A percentile compares a stretch with the other conserved stretches of the same genome.
Evolutionary conservation across 1,140 invertebrate species (phyloP).

Genomic region (Muscidifurax raptorellus): DNA sequence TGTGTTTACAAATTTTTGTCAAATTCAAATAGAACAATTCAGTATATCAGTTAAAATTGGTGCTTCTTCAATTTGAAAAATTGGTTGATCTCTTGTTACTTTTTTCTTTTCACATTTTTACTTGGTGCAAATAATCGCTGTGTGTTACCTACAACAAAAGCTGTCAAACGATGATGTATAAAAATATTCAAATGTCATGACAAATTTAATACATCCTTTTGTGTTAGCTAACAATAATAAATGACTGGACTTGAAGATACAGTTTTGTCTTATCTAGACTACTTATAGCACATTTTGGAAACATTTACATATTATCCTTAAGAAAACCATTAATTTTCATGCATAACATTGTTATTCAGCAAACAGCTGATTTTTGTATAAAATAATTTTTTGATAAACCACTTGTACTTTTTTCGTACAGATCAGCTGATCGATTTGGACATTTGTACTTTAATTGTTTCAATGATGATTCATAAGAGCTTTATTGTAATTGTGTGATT

Average conservation of each 20-base stretch:
- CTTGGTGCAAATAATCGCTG: neutral
- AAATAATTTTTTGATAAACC: neutral
- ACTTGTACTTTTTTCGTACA: neutral
- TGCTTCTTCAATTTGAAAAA: neutral
- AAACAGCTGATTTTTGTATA: neutral
- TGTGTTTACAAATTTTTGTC: slow-evolving; percentile 23
- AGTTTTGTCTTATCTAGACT: neutral
- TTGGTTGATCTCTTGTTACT: neutral
- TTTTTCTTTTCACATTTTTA: slow-evolving; percentile 16
- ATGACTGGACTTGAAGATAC: slow-evolving; percentile 11
- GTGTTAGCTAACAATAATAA: slow-evolving; percentile 5
- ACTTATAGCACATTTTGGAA: slow-evolving; percentile 4
- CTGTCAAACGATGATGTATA: neutral
- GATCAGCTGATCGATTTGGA: neutral
- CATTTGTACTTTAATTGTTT: neutral
- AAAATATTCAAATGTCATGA: neutral
- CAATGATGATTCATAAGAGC: neutral
- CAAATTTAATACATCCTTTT: slow-evolving; percentile 7
- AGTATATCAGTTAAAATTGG: neutral
- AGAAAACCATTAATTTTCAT: neutral
- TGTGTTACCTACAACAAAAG: slow-evolving; percentile 41
- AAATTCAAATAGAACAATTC: slow-evolving; percentile 6
- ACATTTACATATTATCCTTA: slow-evolving; percentile 26
- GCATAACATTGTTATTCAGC: too few species aligned
- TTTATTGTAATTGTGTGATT: neutral